A percentile compares a stretch with the other conserved stretches of the same genome.
phyloP scores from a whole-genome alignment of 2,888 invertebrate genomes.

The Pasiphila rectangulata region DNA sequence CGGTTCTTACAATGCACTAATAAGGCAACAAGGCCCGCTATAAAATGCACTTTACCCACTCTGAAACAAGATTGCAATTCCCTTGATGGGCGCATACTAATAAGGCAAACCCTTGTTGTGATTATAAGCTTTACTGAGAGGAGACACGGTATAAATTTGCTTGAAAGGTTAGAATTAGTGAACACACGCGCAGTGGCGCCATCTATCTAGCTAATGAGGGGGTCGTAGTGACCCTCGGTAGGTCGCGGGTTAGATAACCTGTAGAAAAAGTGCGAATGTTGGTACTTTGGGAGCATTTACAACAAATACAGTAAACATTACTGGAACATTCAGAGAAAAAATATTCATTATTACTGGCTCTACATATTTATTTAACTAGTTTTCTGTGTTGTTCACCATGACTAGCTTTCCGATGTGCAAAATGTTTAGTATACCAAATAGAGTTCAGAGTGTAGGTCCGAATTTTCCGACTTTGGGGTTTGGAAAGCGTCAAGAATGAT shows the following conservation, averaged over 20 bases:
- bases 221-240: constrained; percentile 32
- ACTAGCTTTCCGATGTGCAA: no score
- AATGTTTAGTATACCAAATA: no score
- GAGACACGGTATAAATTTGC: constrained; percentile 47
- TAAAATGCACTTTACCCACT: not conserved
- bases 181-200: constrained; percentile 48
- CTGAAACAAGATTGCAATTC: constrained; percentile 1
- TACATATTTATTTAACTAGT: no score
- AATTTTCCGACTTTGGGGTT: no score
- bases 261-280: constrained; percentile 22
- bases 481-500: no score
- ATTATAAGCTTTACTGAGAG: constrained; percentile 27
- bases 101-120: constrained; percentile 13
- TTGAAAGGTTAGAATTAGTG: constrained; percentile 54
- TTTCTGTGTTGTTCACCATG: no score
- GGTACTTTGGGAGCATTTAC: not conserved
- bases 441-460: no score
- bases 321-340: not conserved
- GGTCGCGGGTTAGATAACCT: constrained; percentile 34
- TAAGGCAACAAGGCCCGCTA: not conserved
- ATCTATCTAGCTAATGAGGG: constrained; percentile 53
- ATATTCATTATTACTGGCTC: not conserved
- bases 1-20: constrained; percentile 4
- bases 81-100: constrained; percentile 11
- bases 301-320: not conserved